Percentiles rank a stretch among this genome's conserved stretches.
Conservation (phyloP, 2,888 invertebrate genomes). For the Epistrophe grossulariae region DNA sequence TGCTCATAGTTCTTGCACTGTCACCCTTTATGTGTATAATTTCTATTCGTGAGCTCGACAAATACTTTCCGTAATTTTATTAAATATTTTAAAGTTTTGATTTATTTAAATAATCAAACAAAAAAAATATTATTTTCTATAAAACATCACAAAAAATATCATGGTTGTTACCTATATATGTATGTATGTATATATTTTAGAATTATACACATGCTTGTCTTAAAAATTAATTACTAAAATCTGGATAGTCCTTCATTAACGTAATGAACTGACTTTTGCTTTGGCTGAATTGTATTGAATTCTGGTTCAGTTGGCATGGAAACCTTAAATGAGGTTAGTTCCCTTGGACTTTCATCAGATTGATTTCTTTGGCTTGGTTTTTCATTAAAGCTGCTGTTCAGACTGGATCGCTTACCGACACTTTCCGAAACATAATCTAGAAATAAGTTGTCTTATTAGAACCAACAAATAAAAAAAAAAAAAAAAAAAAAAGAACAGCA, state of each 20-base stretch:
- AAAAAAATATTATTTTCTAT: constrained; percentile 14
- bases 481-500: too few relatives aligned
- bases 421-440: constrained; percentile 34
- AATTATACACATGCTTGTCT: constrained; percentile 17
- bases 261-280: constrained; percentile 72
- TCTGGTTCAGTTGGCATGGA: constrained; percentile 35
- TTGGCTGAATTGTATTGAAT: constrained; percentile 40
- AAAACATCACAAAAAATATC: constrained; percentile 36
- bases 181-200: background rate
- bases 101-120: constrained; percentile 17
- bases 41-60: too few relatives aligned
- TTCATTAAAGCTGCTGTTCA: constrained; percentile 42
- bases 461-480: too few relatives aligned
- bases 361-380: constrained; percentile 60
- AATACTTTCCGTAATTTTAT: background rate
- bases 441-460: background rate
- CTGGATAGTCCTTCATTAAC: constrained; percentile 72
- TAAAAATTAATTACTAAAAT: constrained; percentile 43
- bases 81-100: background rate
- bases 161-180: background rate
- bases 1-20: too few relatives aligned
- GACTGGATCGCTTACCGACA: constrained; percentile 20
- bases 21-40: too few relatives aligned
- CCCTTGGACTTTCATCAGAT: constrained; percentile 46
- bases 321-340: constrained; percentile 46